Base-by-base conservation (phyloP, 2,113 vertebrate species). In the Picathartes gymnocephalus region DNA sequence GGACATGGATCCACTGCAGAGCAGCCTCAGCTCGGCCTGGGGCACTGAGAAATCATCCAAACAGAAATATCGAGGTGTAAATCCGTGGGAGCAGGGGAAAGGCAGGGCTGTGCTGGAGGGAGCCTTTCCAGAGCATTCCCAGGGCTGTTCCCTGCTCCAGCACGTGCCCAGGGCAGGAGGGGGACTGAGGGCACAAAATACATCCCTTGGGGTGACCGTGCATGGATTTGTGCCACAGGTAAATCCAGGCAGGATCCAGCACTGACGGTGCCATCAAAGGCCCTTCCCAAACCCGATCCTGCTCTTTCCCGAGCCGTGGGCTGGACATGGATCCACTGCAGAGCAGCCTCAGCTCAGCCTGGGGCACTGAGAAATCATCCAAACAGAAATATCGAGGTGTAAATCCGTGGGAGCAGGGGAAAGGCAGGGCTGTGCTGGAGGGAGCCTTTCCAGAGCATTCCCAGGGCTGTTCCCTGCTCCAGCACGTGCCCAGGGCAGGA, bases 161-260 rank as follows among this genome's bases (percentile, higher is more conserved):
- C 7, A 16, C 0, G 3, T 22, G 65, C 35, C 39, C 33, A 6
- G 13, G 2, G 3, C 45, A 5, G 18, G 77, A 40, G 33, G 40
- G 16, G 12, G 6, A 11, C 19, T 23, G 0, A 24, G 25, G 33
- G 6, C 28, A 9, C 0, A 0, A 6, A 17, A 31, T 10, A 4
- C 9, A 6, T 68, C 23, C 42, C 33, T 15, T 2, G 10, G 61
- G 48, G 31, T 23, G 65, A 11, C 19, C 33, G n/a, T 11, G 64
- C 2, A 9, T 6, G 15, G 23, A 53, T 20, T 45, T 1, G 0
- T 5, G 4, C 33, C 24, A 2, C 6, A 6, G 8, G 24, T n/a
- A 31, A 90, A 60, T 20, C 8, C 51, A 4, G 18, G 0, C 47
- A 6, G 42, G 42, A 14, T 11, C 42, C 42, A 42, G 42, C 11